phyloP scores from a whole-genome alignment of 2,797 vertebrate species.

The Astyanax mexicanus region DNA sequence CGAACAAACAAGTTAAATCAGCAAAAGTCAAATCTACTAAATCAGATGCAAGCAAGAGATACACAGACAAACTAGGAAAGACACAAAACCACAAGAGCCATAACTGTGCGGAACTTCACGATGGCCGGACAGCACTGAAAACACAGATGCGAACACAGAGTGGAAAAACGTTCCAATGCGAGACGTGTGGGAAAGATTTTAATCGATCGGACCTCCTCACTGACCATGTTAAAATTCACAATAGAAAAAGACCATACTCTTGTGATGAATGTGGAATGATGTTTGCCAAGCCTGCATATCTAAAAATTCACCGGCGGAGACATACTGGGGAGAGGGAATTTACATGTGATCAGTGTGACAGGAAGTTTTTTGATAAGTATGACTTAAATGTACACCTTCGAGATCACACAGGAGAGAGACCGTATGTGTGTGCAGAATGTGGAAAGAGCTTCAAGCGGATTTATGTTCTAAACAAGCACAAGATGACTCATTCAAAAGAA shows the following conservation, averaged over 20 bases:
- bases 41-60: not conserved
- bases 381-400: slow-evolving; percentile 57
- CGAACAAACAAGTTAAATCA: not conserved
- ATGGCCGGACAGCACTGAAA: slow-evolving; percentile 16
- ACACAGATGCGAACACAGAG: not conserved
- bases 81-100: not conserved
- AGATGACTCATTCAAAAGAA: slow-evolving; percentile 52
- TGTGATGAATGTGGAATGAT: slow-evolving; percentile 55
- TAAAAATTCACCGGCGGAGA: slow-evolving; percentile 57
- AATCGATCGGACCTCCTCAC: slow-evolving; percentile 44
- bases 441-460: slow-evolving; percentile 55
- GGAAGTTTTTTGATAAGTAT: slow-evolving; percentile 58
- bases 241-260: slow-evolving; percentile 47
- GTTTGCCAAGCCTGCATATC: slow-evolving; percentile 57
- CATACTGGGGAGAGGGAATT: slow-evolving; percentile 54
- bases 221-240: slow-evolving; percentile 53
- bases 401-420: slow-evolving; percentile 61
- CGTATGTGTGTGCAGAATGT: slow-evolving; percentile 49
- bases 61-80: not conserved
- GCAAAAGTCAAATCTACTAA: not conserved
- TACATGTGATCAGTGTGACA: slow-evolving; percentile 56
- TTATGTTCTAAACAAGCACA: slow-evolving; percentile 60
- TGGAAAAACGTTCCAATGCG: slow-evolving; percentile 39
- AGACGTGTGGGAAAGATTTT: slow-evolving; percentile 54
- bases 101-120: not conserved